Percentiles rank a stretch among this genome's conserved stretches.
Conservation (phyloP, 2,113 vertebrate species). For the Scatophagus argus region DNA sequence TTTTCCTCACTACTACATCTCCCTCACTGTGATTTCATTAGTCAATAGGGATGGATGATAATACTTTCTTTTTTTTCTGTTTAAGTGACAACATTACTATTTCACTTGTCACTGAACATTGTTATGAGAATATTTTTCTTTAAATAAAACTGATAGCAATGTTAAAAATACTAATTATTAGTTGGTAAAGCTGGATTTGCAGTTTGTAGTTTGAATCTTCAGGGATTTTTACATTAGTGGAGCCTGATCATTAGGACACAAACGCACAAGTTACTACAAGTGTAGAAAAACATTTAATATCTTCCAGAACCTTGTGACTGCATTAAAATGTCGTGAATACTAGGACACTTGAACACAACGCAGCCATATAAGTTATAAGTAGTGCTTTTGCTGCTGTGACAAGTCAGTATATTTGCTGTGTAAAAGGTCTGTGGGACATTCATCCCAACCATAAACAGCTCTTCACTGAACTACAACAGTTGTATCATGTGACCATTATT, state of each 20-base stretch:
- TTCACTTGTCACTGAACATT: neutral
- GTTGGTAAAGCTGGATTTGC: neutral
- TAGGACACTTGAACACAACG: neutral
- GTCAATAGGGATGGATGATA: neutral
- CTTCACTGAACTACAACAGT: neutral
- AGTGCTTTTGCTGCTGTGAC: neutral
- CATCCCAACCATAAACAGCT: neutral
- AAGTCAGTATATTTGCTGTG: neutral
- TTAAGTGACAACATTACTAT: neutral
- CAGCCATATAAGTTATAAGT: neutral
- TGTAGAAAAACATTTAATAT: neutral
- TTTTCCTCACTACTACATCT: constrained; percentile 10
- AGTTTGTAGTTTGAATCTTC: neutral
- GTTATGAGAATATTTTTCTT: neutral
- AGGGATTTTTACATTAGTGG: neutral
- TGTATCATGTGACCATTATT: neutral
- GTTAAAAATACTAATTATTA: neutral
- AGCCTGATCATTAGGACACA: neutral
- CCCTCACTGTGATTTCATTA: neutral
- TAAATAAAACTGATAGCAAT: neutral
- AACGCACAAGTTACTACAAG: neutral
- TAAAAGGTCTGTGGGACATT: neutral
- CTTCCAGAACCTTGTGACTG: neutral
- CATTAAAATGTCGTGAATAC: neutral
- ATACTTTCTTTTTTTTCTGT: neutral